Evolutionary conservation across 1,140 invertebrate genomes (phyloP), one percentile per base, ranked within the genome.

Genomic region (Triops longicaudatus): DNA sequence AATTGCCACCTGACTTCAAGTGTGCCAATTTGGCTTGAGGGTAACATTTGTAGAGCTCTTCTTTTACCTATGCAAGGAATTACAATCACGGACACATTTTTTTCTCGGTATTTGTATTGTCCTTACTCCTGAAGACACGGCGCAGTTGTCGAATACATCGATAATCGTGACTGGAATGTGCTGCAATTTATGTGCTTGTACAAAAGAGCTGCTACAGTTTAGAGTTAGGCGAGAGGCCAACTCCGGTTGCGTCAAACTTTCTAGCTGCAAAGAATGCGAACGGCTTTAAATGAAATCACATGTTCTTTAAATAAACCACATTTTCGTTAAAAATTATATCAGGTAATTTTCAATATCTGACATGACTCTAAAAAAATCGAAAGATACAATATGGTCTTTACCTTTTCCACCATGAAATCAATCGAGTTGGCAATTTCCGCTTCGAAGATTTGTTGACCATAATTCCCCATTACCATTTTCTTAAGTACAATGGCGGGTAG

Each of bases 101-200:
- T 37, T 73, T 28, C 42, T 44, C 17, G 2, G 17, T 44, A 12
- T 44, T 63, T 63, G 22, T 28, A 17, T 26, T 72, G 26, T 73
- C n/a, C 26, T 84, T 0, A 91, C 93, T 72, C 80, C 41, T 72
- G 88, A 83, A 76, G 92, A 93, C 41, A 96, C 83, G 5, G 94
- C 94, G 83, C 91, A 92, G 79, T 95, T 91, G 86, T 97, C 94
- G 87, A 94, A 96, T 1, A 96, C 94, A 85, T 96, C 93, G 82
- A 96, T 89, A 72, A 96, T 89, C 4, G 93, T 96, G 1, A 95
- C 87, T 28, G 90, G 88, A 31, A 95, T 81, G 73, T 89, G 82
- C 50, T 84, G 84, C 7, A 94, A 83, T 82, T 90, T 89, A 77
- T 93, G 90, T 43, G 93, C 91, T 81, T 95, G 89, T 10, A 96